These are phyloP conservation scores for Lasioglossum vierecki DNA, from an alignment of 2,888 invertebrate genomes.

Conservation along the genomic window DNA sequence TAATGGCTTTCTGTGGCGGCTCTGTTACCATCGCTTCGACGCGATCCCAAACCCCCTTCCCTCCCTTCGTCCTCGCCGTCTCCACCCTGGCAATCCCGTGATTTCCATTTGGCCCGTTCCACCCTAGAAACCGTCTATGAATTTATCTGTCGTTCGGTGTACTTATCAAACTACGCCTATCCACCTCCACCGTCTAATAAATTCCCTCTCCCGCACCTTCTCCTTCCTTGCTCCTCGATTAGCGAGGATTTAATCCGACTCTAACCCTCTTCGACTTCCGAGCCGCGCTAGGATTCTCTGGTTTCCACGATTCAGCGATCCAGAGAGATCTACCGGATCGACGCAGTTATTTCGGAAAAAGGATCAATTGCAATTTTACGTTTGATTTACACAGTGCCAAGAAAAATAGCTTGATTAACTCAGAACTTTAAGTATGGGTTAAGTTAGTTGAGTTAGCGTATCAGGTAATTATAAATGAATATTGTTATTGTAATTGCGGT, in stretches of 20 bases:
- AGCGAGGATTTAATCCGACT: background rate
- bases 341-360: background rate
- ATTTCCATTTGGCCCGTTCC: constrained; percentile 11
- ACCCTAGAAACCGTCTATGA: constrained; percentile 10
- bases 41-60: background rate
- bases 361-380: no score
- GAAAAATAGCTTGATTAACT: no score
- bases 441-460: no score
- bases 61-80: background rate
- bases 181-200: constrained; percentile 26
- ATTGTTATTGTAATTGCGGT: no score
- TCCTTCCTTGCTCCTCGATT: constrained; percentile 4
- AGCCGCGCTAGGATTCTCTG: background rate
- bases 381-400: no score
- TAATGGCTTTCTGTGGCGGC: constrained; percentile 74
- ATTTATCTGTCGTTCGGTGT: constrained; percentile 21
- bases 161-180: constrained; percentile 20
- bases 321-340: background rate
- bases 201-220: constrained; percentile 28
- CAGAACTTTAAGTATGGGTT: no score
- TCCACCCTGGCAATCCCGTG: background rate
- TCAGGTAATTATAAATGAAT: no score
- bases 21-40: constrained; percentile 62
- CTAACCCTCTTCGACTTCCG: background rate
- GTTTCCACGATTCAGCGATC: background rate